Conservation (phyloP, 2,888 invertebrate species). For the Drosophila diplacantha region DNA sequence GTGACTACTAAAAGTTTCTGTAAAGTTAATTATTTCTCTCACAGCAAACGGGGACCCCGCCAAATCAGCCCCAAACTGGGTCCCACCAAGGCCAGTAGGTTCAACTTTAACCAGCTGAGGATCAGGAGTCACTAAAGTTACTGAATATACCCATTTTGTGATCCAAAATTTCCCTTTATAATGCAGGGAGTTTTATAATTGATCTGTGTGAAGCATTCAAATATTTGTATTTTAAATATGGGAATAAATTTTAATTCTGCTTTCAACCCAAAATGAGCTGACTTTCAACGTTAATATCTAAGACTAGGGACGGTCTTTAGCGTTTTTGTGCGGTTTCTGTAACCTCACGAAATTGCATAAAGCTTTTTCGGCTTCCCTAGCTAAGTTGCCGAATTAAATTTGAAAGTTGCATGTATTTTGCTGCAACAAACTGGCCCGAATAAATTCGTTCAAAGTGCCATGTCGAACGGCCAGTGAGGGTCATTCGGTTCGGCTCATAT, state of each 20-base stretch:
- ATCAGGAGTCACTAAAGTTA: conserved; percentile 37
- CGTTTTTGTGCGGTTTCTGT: not conserved
- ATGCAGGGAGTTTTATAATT: not conserved
- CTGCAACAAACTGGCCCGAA: conserved; percentile 11
- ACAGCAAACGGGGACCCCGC: conserved; percentile 48
- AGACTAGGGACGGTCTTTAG: too few relatives aligned
- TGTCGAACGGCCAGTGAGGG: conserved; percentile 25
- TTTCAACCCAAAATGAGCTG: not conserved
- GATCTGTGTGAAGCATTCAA: not conserved
- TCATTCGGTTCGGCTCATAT: conserved; percentile 23
- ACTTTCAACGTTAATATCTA: not conserved
- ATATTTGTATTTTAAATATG: not conserved
- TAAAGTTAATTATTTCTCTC: not conserved
- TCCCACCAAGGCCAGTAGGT: conserved; percentile 48
- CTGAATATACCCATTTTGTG: not conserved
- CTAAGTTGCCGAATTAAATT: conserved; percentile 20
- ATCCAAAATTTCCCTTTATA: not conserved
- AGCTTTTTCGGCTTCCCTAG: not conserved
- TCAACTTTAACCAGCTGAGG: conserved; percentile 52
- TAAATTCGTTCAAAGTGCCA: conserved; percentile 25
- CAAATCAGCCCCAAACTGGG: not conserved
- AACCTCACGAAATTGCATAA: conserved; percentile 8
- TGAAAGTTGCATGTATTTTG: not conserved
- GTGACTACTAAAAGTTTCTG: not conserved
- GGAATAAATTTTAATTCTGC: not conserved